phyloP scores from a whole-genome alignment of 2,797 vertebrate species.

The Chromobotia macracanthus region DNA sequence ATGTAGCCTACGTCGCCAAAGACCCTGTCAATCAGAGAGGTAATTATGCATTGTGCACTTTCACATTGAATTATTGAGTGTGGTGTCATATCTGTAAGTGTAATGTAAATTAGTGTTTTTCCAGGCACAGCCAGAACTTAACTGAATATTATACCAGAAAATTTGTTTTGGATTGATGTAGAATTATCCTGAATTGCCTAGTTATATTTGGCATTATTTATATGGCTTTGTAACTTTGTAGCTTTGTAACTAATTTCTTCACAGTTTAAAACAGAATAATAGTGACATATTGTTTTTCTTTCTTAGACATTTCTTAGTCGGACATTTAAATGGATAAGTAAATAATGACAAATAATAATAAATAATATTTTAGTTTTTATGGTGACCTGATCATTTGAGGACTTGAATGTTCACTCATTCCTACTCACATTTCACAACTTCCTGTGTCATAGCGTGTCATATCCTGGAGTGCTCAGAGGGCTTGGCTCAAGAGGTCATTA shows the following conservation, averaged over 20 bases:
- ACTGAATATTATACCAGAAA: background rate
- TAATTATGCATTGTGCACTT: conserved; percentile 65
- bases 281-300: background rate
- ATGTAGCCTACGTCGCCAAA: conserved; percentile 99
- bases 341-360: background rate
- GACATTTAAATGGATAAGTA: background rate
- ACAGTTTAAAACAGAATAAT: background rate
- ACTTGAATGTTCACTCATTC: background rate
- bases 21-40: conserved; percentile 99
- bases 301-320: background rate
- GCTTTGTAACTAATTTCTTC: background rate
- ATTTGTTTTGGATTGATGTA: background rate
- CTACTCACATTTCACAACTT: conserved; percentile 16
- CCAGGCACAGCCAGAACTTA: background rate
- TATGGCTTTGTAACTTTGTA: background rate
- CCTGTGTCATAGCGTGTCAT: conserved; percentile 84
- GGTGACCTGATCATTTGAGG: background rate
- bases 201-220: background rate
- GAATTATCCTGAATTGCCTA: background rate
- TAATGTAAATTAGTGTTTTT: background rate
- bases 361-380: background rate
- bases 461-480: conserved; percentile 96
- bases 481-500: conserved; percentile 97
- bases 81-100: background rate
- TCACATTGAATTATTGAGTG: background rate